Base-by-base conservation (phyloP, 2,113 vertebrate species). In the Megaleporinus macrocephalus region DNA sequence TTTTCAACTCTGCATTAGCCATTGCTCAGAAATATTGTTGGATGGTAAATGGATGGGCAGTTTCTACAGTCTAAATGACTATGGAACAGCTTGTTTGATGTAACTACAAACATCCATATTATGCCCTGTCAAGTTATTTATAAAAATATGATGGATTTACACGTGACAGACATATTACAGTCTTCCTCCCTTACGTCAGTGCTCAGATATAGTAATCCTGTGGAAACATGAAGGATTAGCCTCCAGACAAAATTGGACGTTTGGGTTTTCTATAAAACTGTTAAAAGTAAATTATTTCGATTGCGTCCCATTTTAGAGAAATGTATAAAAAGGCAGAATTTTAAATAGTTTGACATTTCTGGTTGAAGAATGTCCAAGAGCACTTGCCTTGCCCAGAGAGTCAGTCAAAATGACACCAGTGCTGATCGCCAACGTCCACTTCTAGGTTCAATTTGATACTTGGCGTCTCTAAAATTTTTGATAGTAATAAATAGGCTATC, bases 41-140 rank as follows among this genome's bases (percentile, higher is more conserved):
- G 69, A 73, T 63, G 62, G 30, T 22, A 9, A 2, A 14, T 12
- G 29, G n/a, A 26, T 12, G 57, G 66, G 73, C 36, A 70, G 77
- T 20, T 59, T 57, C 55, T 80, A 26, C 73, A 30, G 76, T 79
- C 79, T 82, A 41, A 80, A 86, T 27, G 74, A 66, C n/a, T 27
- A 18, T 83, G 84, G 20, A 53, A 62, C 26, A 27, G 66, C 18
- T 49, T 79, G 57, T 75, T 74, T 74, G 55, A 71, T 62, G 66
- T 30, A 59, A 36, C 30, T 26, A 9, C 65, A 80, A 80, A 86
- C 27, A 36, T 76, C 22, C 78, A 44, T 72, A 81, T 83, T 51
- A 68, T 78, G 63, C 20, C 65, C 66, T 76, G 47, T 65, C 57
- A 36, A 76, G 15, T 41, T n/a, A 41, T 79, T 84, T 78, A 65